These are phyloP conservation scores for Phlogophora meticulosa DNA, from an alignment of 2,888 invertebrate genomes.

Conservation along the genomic window DNA sequence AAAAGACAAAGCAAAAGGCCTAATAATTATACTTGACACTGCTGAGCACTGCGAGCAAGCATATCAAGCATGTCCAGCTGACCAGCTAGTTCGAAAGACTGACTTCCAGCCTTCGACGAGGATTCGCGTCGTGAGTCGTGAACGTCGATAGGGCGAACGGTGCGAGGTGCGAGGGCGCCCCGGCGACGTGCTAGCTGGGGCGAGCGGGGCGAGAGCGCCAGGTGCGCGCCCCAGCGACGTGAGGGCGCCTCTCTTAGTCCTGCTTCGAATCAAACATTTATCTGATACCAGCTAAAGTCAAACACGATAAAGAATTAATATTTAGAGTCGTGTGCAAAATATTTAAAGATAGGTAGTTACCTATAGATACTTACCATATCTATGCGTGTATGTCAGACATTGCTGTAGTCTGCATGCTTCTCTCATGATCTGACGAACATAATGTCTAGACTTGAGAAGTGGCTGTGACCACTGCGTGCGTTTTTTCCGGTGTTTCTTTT, in stretches of 20 bases:
- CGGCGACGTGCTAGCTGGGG: too few relatives aligned
- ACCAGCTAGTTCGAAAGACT: background rate
- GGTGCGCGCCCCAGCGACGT: background rate
- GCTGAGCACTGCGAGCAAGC: background rate
- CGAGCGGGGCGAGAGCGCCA: too few relatives aligned
- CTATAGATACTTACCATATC: background rate
- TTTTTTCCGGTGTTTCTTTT: too few relatives aligned
- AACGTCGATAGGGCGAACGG: too few relatives aligned
- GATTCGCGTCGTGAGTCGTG: too few relatives aligned
- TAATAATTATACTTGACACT: background rate
- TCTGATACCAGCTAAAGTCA: conserved; percentile 35
- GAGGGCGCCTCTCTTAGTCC: conserved; percentile 40
- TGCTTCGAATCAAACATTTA: conserved; percentile 50
- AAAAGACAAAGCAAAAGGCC: conserved; percentile 7
- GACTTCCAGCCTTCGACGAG: background rate
- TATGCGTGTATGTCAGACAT: too few relatives aligned
- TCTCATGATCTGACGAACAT: too few relatives aligned
- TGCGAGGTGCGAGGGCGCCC: too few relatives aligned
- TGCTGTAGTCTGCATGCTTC: too few relatives aligned
- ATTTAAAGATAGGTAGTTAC: too few relatives aligned
- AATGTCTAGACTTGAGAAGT: too few relatives aligned
- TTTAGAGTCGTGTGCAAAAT: conserved; percentile 57
- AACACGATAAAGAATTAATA: conserved; percentile 35
- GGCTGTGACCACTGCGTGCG: too few relatives aligned
- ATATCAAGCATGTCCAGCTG: background rate